These are phyloP conservation scores for Pollenia labialis DNA, from an alignment of 2,888 invertebrate genomes.

Conservation along the genomic window DNA sequence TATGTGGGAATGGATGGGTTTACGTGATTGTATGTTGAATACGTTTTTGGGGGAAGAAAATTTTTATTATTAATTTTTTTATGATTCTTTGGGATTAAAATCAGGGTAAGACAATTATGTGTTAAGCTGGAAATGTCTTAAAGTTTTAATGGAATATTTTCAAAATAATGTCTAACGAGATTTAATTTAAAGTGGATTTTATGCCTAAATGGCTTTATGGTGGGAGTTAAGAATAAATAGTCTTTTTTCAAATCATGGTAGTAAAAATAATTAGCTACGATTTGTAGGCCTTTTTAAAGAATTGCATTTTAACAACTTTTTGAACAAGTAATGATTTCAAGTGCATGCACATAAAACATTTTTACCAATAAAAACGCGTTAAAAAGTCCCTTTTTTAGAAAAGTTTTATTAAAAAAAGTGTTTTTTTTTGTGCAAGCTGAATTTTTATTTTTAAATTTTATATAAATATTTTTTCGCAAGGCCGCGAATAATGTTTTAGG, in stretches of 20 bases:
- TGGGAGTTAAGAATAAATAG: background rate
- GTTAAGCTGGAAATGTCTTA: slow-evolving; percentile 11
- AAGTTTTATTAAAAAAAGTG: no score
- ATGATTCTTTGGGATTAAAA: slow-evolving; percentile 24
- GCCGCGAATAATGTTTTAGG: no score
- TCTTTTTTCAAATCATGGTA: background rate
- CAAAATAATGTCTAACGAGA: slow-evolving; percentile 3
- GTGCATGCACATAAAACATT: no score
- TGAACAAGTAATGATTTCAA: no score
- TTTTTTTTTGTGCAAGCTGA: no score
- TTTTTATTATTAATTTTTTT: slow-evolving; percentile 51
- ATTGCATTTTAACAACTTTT: no score
- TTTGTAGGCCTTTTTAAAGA: no score
- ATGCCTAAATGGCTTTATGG: slow-evolving; percentile 7
- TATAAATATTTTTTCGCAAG: no score
- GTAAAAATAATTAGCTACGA: background rate
- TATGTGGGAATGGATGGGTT: background rate
- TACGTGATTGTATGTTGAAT: slow-evolving; percentile 33
- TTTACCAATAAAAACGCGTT: no score
- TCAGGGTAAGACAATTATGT: slow-evolving; percentile 62
- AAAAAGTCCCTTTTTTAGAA: no score
- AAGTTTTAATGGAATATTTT: slow-evolving; percentile 19
- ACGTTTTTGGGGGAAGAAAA: slow-evolving; percentile 26
- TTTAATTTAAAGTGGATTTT: slow-evolving; percentile 23
- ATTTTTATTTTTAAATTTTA: no score